Conservation (phyloP, 2,888 invertebrate species). For the Matsumyia berberina region DNA sequence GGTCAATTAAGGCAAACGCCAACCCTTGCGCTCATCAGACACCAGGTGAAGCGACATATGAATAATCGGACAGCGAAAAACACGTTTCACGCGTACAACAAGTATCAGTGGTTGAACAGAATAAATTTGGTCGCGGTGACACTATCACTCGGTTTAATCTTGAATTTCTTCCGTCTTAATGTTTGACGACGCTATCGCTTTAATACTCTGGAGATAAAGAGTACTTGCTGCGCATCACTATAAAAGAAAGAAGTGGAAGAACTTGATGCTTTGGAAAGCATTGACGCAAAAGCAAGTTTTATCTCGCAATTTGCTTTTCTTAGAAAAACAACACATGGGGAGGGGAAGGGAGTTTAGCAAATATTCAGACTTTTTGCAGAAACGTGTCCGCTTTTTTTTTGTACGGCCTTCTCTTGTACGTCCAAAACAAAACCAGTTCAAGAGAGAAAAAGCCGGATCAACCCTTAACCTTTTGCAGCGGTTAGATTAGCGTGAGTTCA, state of each 20-base stretch:
- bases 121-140: not conserved
- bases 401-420: not conserved
- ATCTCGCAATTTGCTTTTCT: too few species aligned
- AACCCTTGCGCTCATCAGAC: conserved; percentile 9
- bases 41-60: not conserved
- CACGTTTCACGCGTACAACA: conserved; percentile 29
- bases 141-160: not conserved
- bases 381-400: not conserved
- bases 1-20: not conserved
- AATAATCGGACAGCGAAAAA: conserved; percentile 16
- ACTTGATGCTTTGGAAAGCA: not conserved
- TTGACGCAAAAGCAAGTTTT: not conserved
- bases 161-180: not conserved
- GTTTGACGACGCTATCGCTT: not conserved
- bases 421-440: not conserved
- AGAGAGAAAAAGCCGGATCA: not conserved
- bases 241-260: not conserved
- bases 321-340: too few species aligned
- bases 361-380: not conserved
- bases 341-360: not conserved
- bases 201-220: not conserved
- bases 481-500: not conserved
- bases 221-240: conserved; percentile 13
- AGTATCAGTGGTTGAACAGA: not conserved
- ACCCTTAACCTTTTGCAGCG: not conserved